Evolutionary conservation across 2,888 invertebrate genomes (phyloP).

Genomic region (Alloscopus bannaensis): DNA sequence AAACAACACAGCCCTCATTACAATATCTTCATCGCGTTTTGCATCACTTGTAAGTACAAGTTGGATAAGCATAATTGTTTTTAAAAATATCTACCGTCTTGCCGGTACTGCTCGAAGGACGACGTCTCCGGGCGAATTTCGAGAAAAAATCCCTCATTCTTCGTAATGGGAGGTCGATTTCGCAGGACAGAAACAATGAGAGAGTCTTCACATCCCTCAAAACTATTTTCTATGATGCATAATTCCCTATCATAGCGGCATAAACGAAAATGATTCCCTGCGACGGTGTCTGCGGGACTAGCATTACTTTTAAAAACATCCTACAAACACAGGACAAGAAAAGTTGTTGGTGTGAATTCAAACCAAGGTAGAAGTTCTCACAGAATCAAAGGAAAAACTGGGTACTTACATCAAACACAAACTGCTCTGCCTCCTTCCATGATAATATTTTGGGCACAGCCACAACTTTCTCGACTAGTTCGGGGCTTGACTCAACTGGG

Average conservation of each 20-base stretch:
- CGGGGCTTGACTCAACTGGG: conserved; percentile 52
- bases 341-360: neutral
- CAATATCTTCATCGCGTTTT: too few species aligned
- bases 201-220: conserved; percentile 80
- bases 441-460: conserved; percentile 80
- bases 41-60: neutral
- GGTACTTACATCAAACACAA: conserved; percentile 15
- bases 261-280: conserved; percentile 78
- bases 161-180: conserved; percentile 76
- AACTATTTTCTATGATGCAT: conserved; percentile 82
- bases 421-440: conserved; percentile 78
- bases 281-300: too few species aligned
- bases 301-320: too few species aligned
- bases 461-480: conserved; percentile 79
- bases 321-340: too few species aligned
- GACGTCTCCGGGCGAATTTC: conserved; percentile 76
- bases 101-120: conserved; percentile 80
- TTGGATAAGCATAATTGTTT: neutral
- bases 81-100: neutral
- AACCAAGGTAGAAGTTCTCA: neutral
- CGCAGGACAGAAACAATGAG: conserved; percentile 73
- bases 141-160: conserved; percentile 80
- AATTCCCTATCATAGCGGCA: conserved; percentile 82
- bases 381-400: neutral
- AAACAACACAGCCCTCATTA: too few species aligned